phyloP scores from a whole-genome alignment of 2,797 vertebrate genomes.

The Chaetophractus vellerosus region DNA sequence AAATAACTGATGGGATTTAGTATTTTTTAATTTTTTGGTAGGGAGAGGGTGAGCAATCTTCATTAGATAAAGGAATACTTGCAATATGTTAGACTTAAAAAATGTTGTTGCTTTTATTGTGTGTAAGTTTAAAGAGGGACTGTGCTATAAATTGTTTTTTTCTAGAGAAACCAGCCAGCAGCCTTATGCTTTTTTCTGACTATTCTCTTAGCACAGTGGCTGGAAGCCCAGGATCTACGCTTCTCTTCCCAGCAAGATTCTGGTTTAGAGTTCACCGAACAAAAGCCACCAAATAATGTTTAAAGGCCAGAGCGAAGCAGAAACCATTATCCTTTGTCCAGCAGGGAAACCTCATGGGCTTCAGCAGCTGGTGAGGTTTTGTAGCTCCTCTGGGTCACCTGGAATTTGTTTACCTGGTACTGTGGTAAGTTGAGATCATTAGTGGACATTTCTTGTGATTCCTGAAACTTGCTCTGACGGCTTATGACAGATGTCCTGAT shows the following conservation, averaged over 20 bases:
- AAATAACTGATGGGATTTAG: background rate
- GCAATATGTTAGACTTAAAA: background rate
- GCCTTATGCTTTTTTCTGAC: background rate
- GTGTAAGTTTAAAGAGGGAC: constrained; percentile 18
- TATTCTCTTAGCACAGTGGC: background rate
- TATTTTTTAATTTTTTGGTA: background rate
- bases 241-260: background rate
- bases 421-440: background rate
- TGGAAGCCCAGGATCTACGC: background rate
- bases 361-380: background rate
- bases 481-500: background rate
- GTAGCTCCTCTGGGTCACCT: background rate
- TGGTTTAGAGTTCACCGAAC: background rate
- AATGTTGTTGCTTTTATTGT: background rate
- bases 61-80: constrained; percentile 17
- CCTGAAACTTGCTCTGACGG: background rate
- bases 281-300: background rate
- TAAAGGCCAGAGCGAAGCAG: constrained; percentile 23
- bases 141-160: background rate
- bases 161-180: background rate
- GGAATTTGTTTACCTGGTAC: background rate
- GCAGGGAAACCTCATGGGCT: background rate
- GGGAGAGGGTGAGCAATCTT: background rate
- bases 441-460: background rate
- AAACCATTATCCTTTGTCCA: background rate